phyloP scores from a whole-genome alignment of 2,888 invertebrate genomes.

The Cantharis lateralis region DNA sequence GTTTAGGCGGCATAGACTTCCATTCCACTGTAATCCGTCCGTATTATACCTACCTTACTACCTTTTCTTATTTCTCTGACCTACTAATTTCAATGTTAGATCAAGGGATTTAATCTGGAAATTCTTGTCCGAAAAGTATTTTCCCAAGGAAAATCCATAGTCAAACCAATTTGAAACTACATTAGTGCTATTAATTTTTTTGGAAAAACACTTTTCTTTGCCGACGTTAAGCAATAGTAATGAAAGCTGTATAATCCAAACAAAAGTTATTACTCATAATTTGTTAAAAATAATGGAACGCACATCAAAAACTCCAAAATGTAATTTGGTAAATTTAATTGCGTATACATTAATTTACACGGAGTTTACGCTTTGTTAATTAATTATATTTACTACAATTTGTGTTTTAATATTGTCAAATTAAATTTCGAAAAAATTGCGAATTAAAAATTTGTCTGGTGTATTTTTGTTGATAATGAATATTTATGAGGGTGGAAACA shows the following conservation, averaged over 20 bases:
- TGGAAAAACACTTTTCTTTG: neutral
- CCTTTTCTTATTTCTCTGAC: too few relatives aligned
- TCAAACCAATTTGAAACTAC: too few relatives aligned
- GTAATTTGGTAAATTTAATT: neutral
- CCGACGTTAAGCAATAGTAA: neutral
- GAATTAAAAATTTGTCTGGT: slow-evolving; percentile 9
- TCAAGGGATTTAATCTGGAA: neutral
- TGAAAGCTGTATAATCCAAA: neutral
- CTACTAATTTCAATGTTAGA: neutral
- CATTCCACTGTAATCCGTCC: too few relatives aligned
- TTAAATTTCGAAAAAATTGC: neutral
- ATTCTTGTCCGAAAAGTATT: neutral
- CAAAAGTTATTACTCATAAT: neutral
- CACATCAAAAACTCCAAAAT: neutral
- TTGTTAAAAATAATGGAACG: neutral
- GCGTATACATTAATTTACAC: neutral
- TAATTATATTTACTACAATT: neutral
- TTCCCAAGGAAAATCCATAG: neutral
- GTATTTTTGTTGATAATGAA: slow-evolving; percentile 9
- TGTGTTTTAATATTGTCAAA: neutral
- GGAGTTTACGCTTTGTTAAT: neutral
- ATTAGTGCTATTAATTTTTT: neutral
- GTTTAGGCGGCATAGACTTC: too few relatives aligned
- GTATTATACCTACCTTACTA: too few relatives aligned
- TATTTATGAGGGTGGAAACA: slow-evolving; percentile 17